Percentiles rank a stretch among this genome's conserved stretches.
phyloP scores from a whole-genome alignment of 2,888 invertebrate genomes.

The Nowickia ferox region DNA sequence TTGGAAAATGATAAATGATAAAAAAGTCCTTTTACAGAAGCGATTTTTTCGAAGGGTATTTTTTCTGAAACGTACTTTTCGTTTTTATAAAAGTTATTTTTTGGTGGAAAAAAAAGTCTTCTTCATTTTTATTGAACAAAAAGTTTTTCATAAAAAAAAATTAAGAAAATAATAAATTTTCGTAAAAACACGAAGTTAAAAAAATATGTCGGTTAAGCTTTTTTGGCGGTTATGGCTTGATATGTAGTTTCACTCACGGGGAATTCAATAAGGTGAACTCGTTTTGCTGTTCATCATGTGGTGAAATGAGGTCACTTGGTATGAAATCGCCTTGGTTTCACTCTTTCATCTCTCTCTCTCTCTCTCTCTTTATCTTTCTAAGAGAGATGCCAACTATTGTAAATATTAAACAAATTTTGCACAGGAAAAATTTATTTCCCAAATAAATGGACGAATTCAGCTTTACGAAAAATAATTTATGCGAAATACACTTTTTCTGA shows the following conservation, averaged over 20 bases:
- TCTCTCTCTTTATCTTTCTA: too few relatives aligned
- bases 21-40: background rate
- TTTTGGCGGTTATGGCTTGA: too few relatives aligned
- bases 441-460: too few relatives aligned
- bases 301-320: too few relatives aligned
- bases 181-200: too few relatives aligned
- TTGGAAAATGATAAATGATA: background rate
- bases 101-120: background rate
- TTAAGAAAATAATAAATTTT: background rate
- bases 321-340: too few relatives aligned
- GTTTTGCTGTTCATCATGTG: too few relatives aligned
- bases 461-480: background rate
- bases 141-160: background rate
- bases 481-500: background rate
- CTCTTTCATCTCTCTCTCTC: too few relatives aligned
- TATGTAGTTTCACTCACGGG: too few relatives aligned
- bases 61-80: background rate
- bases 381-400: background rate
- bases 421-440: too few relatives aligned
- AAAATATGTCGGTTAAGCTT: too few relatives aligned
- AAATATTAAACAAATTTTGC: background rate
- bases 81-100: background rate
- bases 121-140: background rate
- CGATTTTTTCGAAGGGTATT: background rate
- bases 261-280: too few relatives aligned